Conservation (phyloP, 2,113 vertebrate genomes). For the Hyperoodon ampullatus region DNA sequence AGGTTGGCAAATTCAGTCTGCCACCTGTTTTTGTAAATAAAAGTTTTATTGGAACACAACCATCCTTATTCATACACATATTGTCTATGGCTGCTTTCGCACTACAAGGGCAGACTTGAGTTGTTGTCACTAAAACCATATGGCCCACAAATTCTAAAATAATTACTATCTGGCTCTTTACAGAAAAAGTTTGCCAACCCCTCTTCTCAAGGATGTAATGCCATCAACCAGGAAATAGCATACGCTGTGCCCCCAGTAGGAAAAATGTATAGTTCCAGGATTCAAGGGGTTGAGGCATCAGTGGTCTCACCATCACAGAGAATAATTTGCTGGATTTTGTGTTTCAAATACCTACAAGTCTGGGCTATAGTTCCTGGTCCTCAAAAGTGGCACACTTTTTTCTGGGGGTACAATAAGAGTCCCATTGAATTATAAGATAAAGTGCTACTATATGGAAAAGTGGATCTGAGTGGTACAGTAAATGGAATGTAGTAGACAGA, state of each 20-base stretch:
- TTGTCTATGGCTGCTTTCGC: background rate
- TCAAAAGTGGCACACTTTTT: background rate
- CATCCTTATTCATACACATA: background rate
- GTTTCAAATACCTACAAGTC: background rate
- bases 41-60: background rate
- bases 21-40: slow-evolving; percentile 56
- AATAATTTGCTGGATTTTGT: too few relatives aligned
- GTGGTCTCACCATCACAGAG: background rate
- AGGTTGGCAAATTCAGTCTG: background rate
- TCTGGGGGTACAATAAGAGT: too few relatives aligned
- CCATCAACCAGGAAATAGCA: background rate
- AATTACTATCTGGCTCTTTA: background rate
- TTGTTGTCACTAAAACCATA: background rate
- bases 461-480: background rate
- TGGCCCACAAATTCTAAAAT: background rate
- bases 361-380: background rate
- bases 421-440: background rate
- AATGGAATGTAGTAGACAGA: background rate
- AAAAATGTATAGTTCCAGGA: background rate
- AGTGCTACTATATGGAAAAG: background rate
- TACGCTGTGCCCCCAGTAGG: background rate
- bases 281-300: background rate
- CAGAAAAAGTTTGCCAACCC: background rate
- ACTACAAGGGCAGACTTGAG: background rate
- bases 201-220: background rate